Percentiles rank a stretch among this genome's conserved stretches.
phyloP scores from a whole-genome alignment of 2,888 invertebrate genomes.

The Perizoma affinitatum region DNA sequence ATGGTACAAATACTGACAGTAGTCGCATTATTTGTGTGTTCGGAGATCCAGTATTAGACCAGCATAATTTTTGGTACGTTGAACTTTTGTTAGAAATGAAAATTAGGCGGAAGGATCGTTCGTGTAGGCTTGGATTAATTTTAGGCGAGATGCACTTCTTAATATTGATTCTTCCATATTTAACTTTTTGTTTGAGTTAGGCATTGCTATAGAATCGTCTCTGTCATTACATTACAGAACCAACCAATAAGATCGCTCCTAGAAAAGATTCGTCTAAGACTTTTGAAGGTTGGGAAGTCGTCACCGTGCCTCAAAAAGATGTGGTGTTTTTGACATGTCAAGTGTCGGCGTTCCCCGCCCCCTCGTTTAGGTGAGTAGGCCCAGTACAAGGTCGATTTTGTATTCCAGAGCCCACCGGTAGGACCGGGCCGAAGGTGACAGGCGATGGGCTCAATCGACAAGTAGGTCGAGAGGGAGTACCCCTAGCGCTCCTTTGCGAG shows the following conservation, averaged over 20 bases:
- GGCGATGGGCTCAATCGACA: slow-evolving; percentile 85
- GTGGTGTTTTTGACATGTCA: slow-evolving; percentile 87
- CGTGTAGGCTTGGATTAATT: not conserved
- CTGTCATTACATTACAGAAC: slow-evolving; percentile 85
- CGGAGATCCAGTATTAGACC: too few relatives aligned
- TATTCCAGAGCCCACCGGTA: slow-evolving; percentile 88
- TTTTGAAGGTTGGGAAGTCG: slow-evolving; percentile 86
- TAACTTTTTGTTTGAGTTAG: slow-evolving; percentile 14
- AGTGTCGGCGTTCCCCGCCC: slow-evolving; percentile 88
- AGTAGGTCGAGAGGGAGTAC: slow-evolving; percentile 70
- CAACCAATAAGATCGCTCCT: slow-evolving; percentile 87
- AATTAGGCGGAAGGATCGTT: not conserved
- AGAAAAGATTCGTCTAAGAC: slow-evolving; percentile 78
- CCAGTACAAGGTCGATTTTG: slow-evolving; percentile 60
- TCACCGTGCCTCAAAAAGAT: slow-evolving; percentile 75
- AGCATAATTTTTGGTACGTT: too few relatives aligned
- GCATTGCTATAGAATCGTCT: slow-evolving; percentile 49
- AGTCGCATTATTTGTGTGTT: too few relatives aligned
- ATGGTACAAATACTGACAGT: not conserved
- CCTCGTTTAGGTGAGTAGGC: slow-evolving; percentile 87
- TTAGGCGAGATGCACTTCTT: not conserved
- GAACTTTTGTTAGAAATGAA: too few relatives aligned
- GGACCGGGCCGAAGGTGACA: slow-evolving; percentile 87
- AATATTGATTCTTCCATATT: not conserved
- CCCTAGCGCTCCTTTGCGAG: slow-evolving; percentile 89